These are phyloP conservation scores for Equus quagga DNA, from an alignment of 2,113 vertebrate genomes.

Conservation along the genomic window DNA sequence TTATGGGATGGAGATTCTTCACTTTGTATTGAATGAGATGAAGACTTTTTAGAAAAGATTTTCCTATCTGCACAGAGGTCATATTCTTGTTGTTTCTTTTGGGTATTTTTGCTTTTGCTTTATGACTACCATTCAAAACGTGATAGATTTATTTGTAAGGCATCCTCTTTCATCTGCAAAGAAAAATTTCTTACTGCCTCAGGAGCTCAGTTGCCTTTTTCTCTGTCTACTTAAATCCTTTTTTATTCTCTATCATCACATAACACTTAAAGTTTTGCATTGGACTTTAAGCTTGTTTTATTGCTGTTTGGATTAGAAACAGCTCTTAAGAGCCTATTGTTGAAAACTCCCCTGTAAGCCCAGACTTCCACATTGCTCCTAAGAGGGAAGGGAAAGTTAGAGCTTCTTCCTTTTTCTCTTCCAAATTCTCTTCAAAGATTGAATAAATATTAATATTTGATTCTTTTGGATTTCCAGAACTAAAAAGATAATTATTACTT, in stretches of 20 bases:
- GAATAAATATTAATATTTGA: conserved; percentile 7
- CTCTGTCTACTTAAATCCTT: conserved; percentile 45
- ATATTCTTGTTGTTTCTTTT: conserved; percentile 36
- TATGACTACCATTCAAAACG: conserved; percentile 8
- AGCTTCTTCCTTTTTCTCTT: background rate
- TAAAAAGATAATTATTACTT: background rate
- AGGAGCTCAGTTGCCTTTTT: background rate
- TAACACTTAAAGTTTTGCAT: background rate
- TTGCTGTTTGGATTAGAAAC: conserved; percentile 39
- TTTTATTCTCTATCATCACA: conserved; percentile 42
- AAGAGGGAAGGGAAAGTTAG: background rate
- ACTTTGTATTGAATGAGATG: background rate
- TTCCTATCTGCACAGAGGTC: background rate
- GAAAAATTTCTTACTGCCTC: conserved; percentile 41
- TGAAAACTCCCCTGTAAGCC: background rate
- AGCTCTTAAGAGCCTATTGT: background rate
- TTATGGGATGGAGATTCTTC: background rate
- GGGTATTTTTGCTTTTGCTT: conserved; percentile 52
- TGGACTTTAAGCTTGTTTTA: conserved; percentile 49
- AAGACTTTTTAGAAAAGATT: background rate
- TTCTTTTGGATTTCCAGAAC: background rate
- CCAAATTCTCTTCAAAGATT: background rate
- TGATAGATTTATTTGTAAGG: conserved; percentile 62
- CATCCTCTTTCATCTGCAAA: conserved; percentile 60
- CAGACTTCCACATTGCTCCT: background rate